Evolutionary conservation across 2,113 vertebrate genomes (phyloP).

Genomic region (Chionodraco myersi): DNA sequence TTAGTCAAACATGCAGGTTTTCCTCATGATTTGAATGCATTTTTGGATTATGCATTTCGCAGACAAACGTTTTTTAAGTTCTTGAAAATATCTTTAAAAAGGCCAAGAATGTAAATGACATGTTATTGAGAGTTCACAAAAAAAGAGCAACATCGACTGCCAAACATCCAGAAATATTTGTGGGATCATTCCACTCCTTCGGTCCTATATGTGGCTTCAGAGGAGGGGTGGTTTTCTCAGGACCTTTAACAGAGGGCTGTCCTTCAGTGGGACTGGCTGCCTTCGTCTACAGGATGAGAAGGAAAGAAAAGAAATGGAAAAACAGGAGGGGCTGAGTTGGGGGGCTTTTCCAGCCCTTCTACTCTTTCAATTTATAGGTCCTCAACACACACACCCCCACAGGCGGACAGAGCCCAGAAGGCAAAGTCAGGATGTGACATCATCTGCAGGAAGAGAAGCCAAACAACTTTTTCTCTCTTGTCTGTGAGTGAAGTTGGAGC

Average conservation of each 20-base stretch:
- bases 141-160: conserved; percentile 23
- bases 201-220: conserved; percentile 60
- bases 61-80: conserved; percentile 7
- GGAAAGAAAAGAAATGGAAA: conserved; percentile 27
- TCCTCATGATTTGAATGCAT: conserved; percentile 18
- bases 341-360: conserved; percentile 61
- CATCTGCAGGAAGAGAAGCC: conserved; percentile 84
- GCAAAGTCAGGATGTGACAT: conserved; percentile 95
- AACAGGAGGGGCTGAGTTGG: conserved; percentile 43
- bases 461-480: conserved; percentile 76
- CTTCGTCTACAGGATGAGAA: conserved; percentile 52
- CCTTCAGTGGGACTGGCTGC: conserved; percentile 46
- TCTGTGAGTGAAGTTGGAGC: conserved; percentile 62
- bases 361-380: conserved; percentile 72
- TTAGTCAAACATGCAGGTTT: conserved; percentile 16
- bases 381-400: conserved; percentile 63
- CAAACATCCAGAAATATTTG: conserved; percentile 71
- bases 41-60: not conserved
- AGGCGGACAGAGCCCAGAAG: conserved; percentile 63
- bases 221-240: conserved; percentile 69
- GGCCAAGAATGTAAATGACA: conserved; percentile 75
- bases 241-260: conserved; percentile 65
- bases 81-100: conserved; percentile 53
- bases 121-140: conserved; percentile 52
- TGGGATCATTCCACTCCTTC: conserved; percentile 59